These are phyloP conservation scores for Phytoseiulus persimilis DNA, from an alignment of 2,888 invertebrate species.

Conservation along the genomic window DNA sequence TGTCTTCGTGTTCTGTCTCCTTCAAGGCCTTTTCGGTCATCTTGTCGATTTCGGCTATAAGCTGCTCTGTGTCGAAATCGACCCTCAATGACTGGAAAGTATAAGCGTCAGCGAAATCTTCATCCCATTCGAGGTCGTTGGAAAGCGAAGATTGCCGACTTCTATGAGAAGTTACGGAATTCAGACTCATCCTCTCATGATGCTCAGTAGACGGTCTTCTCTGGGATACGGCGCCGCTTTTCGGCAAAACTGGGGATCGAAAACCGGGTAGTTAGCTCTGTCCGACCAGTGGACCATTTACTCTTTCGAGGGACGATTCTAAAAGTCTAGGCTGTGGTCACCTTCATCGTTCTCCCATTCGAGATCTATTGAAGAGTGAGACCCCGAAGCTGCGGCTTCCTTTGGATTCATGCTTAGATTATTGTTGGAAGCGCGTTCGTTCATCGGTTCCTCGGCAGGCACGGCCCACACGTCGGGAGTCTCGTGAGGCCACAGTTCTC, in stretches of 20 bases:
- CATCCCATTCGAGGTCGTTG: conserved; percentile 36
- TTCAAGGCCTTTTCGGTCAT: conserved; percentile 19
- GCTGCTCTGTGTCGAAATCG: conserved; percentile 26
- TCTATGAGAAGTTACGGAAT: conserved; percentile 8
- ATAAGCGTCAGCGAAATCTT: conserved; percentile 6
- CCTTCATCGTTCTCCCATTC: conserved; percentile 36
- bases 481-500: conserved; percentile 31
- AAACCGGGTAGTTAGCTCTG: not conserved
- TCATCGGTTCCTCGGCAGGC: not conserved
- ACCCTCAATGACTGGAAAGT: conserved; percentile 15
- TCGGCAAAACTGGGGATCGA: not conserved
- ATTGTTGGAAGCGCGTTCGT: conserved; percentile 26
- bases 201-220: conserved; percentile 12
- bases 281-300: too few species aligned
- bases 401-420: conserved; percentile 15
- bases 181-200: conserved; percentile 35
- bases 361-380: conserved; percentile 14
- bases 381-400: not conserved
- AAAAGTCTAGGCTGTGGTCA: not conserved
- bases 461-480: conserved; percentile 31
- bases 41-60: conserved; percentile 30
- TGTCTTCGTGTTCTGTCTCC: conserved; percentile 20
- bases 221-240: not conserved
- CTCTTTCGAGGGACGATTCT: too few species aligned
- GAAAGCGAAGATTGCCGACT: conserved; percentile 27